Conservation (phyloP, 2,888 invertebrate species). For the Lycophotia porphyrea region DNA sequence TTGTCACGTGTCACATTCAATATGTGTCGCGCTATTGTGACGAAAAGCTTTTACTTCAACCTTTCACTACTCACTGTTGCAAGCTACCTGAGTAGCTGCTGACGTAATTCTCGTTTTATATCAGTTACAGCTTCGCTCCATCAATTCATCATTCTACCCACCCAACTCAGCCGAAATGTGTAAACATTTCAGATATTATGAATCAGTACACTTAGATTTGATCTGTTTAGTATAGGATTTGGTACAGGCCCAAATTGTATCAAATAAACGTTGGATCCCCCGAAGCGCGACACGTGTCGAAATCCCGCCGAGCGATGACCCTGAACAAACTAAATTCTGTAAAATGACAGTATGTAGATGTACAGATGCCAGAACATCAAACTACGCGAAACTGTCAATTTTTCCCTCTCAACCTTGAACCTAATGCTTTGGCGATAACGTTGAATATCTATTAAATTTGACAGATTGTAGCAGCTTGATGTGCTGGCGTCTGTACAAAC, state of each 20-base stretch:
- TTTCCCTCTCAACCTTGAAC: too few species aligned
- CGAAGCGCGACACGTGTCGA: conserved; percentile 3
- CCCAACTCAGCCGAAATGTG: conserved; percentile 6
- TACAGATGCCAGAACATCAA: too few species aligned
- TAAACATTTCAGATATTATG: not conserved
- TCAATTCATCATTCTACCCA: not conserved
- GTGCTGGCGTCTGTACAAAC: too few species aligned
- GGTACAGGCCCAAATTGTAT: conserved; percentile 21
- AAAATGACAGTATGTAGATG: conserved; percentile 7
- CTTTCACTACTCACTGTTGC: conserved; percentile 6
- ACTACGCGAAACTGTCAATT: too few species aligned
- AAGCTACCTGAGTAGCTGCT: not conserved
- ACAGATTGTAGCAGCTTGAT: too few species aligned
- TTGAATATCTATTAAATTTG: too few species aligned
- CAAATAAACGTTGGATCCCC: conserved; percentile 10
- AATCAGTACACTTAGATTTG: conserved; percentile 11
- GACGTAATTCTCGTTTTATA: not conserved
- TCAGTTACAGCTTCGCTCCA: not conserved
- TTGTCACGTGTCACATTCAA: conserved; percentile 23
- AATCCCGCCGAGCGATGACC: conserved; percentile 1
- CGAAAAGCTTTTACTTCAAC: conserved; percentile 28
- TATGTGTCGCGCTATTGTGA: conserved; percentile 27
- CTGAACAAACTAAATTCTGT: conserved; percentile 30
- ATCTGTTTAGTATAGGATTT: not conserved
- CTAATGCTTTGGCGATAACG: too few species aligned